phyloP scores from a whole-genome alignment of 2,113 vertebrate genomes.

The Proterorhinus semilunaris region DNA sequence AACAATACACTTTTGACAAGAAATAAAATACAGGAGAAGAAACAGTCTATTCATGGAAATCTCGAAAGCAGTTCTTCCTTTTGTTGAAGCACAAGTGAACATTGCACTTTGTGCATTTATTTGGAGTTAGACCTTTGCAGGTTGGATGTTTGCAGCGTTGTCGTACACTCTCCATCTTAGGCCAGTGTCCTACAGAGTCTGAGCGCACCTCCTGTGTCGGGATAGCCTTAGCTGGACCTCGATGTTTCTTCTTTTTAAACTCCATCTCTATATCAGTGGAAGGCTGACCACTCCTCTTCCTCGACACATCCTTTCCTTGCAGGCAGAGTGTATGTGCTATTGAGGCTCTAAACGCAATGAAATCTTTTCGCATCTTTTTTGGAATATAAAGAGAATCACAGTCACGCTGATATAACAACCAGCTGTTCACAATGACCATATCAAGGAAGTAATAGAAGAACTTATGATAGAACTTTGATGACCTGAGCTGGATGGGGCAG shows the following conservation, averaged over 20 bases:
- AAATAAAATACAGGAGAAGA: background rate
- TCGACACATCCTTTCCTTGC: constrained; percentile 17
- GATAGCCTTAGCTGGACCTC: constrained; percentile 22
- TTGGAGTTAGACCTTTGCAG: constrained; percentile 7
- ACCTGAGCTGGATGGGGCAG: constrained; percentile 29
- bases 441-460: constrained; percentile 37
- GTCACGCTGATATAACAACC: constrained; percentile 27
- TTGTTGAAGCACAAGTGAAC: constrained; percentile 26
- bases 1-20: background rate
- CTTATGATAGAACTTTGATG: constrained; percentile 23
- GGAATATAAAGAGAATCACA: constrained; percentile 4
- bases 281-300: constrained; percentile 8
- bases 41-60: constrained; percentile 9
- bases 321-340: constrained; percentile 31
- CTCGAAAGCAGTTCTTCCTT: constrained; percentile 13
- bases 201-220: constrained; percentile 19
- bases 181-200: constrained; percentile 38
- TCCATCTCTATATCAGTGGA: constrained; percentile 11
- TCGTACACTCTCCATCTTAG: constrained; percentile 5
- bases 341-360: constrained; percentile 15
- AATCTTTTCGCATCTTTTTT: constrained; percentile 11
- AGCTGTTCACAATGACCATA: constrained; percentile 30
- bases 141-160: constrained; percentile 26
- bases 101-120: constrained; percentile 16
- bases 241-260: constrained; percentile 15